phyloP scores from a whole-genome alignment of 2,113 vertebrate species.

The Haplotaxodon microlepis region DNA sequence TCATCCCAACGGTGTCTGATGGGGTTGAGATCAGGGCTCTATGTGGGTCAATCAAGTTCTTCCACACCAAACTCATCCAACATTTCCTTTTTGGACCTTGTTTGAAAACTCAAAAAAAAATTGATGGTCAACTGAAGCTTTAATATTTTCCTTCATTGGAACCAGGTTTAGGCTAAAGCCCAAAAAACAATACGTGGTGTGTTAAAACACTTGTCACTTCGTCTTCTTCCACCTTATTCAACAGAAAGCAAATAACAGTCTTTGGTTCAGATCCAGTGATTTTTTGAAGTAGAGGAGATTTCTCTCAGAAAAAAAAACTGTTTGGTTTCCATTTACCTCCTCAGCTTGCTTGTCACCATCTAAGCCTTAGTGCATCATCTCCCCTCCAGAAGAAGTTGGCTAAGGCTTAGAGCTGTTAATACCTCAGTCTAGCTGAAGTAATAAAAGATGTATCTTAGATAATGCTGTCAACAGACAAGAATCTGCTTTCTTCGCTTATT shows the following conservation, averaged over 20 bases:
- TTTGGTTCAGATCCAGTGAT: background rate
- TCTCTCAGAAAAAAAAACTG: background rate
- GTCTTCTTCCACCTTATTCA: background rate
- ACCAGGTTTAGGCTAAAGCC: background rate
- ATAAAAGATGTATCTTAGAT: background rate
- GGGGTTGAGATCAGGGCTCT: background rate
- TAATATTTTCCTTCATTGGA: background rate
- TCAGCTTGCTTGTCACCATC: background rate
- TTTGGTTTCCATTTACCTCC: background rate
- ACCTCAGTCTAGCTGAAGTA: background rate
- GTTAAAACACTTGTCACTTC: background rate
- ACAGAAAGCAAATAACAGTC: background rate
- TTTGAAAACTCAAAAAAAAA: background rate
- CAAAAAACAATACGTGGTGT: background rate
- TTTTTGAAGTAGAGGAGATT: background rate
- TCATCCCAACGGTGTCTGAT: background rate
- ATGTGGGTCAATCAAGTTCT: background rate
- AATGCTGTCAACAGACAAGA: background rate
- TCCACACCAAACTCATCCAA: background rate
- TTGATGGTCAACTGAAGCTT: background rate
- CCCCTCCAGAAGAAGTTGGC: background rate
- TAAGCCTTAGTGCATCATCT: background rate
- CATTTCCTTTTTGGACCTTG: background rate
- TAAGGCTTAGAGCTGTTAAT: background rate
- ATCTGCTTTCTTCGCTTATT: accelerated